Evolutionary conservation across 2,113 vertebrate species (phyloP).

Genomic region (Pachypanchax playfairii): DNA sequence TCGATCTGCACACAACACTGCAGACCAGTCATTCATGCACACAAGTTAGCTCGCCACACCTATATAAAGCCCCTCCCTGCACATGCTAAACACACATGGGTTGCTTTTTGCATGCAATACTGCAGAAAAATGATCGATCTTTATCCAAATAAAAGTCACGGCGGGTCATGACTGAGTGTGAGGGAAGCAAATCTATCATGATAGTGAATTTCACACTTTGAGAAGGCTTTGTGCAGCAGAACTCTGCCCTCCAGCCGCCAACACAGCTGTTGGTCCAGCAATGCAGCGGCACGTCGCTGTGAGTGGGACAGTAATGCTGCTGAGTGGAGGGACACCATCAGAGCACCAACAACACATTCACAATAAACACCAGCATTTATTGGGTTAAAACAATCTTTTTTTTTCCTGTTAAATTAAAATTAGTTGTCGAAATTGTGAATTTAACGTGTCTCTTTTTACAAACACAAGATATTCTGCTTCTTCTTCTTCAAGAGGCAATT

Average conservation of each 20-base stretch:
- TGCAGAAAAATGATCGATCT: not conserved
- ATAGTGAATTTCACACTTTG: slow-evolving; percentile 17
- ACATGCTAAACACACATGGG: slow-evolving; percentile 26
- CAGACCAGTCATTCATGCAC: slow-evolving; percentile 64
- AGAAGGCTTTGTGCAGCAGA: slow-evolving; percentile 29
- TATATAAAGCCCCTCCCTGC: slow-evolving; percentile 5
- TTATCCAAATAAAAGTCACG: not conserved
- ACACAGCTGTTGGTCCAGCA: slow-evolving; percentile 41
- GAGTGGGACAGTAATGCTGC: slow-evolving; percentile 34
- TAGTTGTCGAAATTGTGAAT: slow-evolving; percentile 4
- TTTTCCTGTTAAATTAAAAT: not conserved
- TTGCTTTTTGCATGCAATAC: slow-evolving; percentile 12
- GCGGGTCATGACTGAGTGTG: not conserved
- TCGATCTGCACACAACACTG: slow-evolving; percentile 54
- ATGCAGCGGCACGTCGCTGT: slow-evolving; percentile 48
- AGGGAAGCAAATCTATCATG: slow-evolving; percentile 1
- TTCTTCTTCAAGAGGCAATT: slow-evolving; percentile 31
- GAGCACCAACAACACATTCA: slow-evolving; percentile 13
- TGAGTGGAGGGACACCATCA: slow-evolving; percentile 40
- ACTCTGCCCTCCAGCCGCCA: slow-evolving; percentile 40
- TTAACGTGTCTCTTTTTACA: not conserved
- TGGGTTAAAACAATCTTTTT: too few species aligned
- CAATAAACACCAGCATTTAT: not conserved
- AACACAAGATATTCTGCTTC: not conserved
- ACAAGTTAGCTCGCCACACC: slow-evolving; percentile 50